Conservation (phyloP, 2,797 vertebrate species). For the Falco columbarius region DNA sequence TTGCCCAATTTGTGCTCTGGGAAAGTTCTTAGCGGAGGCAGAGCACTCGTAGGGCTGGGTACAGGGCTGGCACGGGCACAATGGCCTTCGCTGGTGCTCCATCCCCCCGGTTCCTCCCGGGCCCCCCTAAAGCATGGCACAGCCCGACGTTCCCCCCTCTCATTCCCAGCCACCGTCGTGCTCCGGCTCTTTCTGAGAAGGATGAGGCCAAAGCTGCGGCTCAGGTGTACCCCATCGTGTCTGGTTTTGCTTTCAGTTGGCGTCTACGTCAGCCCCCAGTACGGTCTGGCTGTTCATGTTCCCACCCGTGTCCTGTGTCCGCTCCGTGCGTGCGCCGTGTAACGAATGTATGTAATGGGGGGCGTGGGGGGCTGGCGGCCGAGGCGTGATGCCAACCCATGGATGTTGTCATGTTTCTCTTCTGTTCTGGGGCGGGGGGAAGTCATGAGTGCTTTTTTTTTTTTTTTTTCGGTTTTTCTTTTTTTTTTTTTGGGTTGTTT, state of each 20-base stretch:
- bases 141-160: too few relatives aligned
- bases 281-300: not conserved
- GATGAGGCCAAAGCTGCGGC: not conserved
- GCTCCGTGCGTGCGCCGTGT: not conserved
- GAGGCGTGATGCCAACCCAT: not conserved
- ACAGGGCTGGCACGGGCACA: not conserved
- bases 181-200: not conserved
- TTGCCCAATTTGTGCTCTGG: fast-evolving
- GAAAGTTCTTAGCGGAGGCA: not conserved
- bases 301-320: not conserved
- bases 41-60: fast-evolving
- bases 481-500: not conserved
- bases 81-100: not conserved
- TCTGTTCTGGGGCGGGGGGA: too few relatives aligned
- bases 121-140: not conserved
- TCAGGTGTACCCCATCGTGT: not conserved
- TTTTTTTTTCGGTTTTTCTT: too few relatives aligned
- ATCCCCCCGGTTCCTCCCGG: fast-evolving
- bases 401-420: not conserved
- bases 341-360: not conserved
- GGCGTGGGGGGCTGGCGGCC: not conserved
- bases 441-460: not conserved
- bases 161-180: fast-evolving
- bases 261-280: not conserved
- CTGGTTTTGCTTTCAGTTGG: not conserved